A percentile compares a stretch with the other conserved stretches of the same genome.
phyloP scores from a whole-genome alignment of 1,140 invertebrate species.

The Scaptomyza montana region DNA sequence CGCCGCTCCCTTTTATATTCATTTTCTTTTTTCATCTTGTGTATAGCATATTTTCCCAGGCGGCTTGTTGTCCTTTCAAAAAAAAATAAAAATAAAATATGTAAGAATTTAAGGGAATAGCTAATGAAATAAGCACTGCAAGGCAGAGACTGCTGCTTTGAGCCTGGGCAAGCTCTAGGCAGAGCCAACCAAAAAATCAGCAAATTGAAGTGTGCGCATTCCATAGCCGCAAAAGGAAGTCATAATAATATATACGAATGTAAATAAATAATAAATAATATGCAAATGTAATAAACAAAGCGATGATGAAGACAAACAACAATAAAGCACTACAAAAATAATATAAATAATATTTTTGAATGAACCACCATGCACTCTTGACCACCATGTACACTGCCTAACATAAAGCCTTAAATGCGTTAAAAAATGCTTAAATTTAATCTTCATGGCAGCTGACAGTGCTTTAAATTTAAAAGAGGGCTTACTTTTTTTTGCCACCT shows the following conservation, averaged over 20 bases:
- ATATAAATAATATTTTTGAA: conserved; percentile 46
- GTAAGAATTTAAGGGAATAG: conserved; percentile 69
- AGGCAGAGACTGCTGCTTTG: conserved; percentile 23
- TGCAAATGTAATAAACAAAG: conserved; percentile 82
- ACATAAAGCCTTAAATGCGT: conserved; percentile 38
- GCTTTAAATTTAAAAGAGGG: not conserved
- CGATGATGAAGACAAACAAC: conserved; percentile 48
- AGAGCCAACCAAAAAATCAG: conserved; percentile 27
- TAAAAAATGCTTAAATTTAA: conserved; percentile 38
- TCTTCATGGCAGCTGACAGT: conserved; percentile 4
- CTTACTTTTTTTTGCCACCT: conserved; percentile 18
- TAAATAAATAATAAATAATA: conserved; percentile 81
- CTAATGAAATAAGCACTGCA: conserved; percentile 78
- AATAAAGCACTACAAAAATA: conserved; percentile 3
- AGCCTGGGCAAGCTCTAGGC: conserved; percentile 10
- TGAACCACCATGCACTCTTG: conserved; percentile 69
- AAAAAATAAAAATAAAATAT: conserved; percentile 23
- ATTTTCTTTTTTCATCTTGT: not conserved
- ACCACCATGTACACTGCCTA: conserved; percentile 53
- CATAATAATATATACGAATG: conserved; percentile 69
- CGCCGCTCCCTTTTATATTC: conserved; percentile 46
- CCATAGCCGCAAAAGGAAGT: conserved; percentile 51
- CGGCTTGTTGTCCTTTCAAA: conserved; percentile 35
- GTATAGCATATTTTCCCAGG: conserved; percentile 40
- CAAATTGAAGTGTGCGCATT: conserved; percentile 24